Conservation (phyloP, 2,797 vertebrate species). For the Bradypodion ventrale region DNA sequence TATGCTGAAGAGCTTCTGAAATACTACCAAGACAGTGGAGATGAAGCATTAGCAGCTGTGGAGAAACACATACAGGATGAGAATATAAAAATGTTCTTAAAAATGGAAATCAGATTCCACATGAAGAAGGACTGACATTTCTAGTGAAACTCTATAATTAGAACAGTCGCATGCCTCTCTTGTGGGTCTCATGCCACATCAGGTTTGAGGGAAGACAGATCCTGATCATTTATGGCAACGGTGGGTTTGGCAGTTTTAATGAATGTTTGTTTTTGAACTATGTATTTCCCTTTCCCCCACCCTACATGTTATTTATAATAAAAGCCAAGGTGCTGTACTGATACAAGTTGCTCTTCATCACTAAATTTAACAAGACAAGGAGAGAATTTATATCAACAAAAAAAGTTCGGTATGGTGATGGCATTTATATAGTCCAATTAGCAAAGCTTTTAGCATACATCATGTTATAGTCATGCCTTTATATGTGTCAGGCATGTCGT, state of each 20-base stretch:
- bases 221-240: neutral
- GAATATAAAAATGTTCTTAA: constrained; percentile 88
- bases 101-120: constrained; percentile 86
- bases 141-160: accelerated
- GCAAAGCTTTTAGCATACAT: neutral
- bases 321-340: neutral
- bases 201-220: neutral
- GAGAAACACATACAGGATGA: constrained; percentile 86
- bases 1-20: constrained; percentile 84
- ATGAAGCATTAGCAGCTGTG: constrained; percentile 80
- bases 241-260: neutral
- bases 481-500: neutral
- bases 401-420: neutral
- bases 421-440: neutral
- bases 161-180: neutral
- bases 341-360: neutral
- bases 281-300: neutral
- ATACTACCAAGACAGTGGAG: constrained; percentile 81
- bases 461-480: neutral
- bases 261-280: neutral
- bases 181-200: neutral
- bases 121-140: constrained; percentile 54
- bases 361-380: neutral
- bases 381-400: neutral
- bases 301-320: constrained; percentile 7